Base-by-base conservation (phyloP, 30 jellyfish, hydroid and myxozoan genomes). In the Calvadosia cruxmelitensis region DNA sequence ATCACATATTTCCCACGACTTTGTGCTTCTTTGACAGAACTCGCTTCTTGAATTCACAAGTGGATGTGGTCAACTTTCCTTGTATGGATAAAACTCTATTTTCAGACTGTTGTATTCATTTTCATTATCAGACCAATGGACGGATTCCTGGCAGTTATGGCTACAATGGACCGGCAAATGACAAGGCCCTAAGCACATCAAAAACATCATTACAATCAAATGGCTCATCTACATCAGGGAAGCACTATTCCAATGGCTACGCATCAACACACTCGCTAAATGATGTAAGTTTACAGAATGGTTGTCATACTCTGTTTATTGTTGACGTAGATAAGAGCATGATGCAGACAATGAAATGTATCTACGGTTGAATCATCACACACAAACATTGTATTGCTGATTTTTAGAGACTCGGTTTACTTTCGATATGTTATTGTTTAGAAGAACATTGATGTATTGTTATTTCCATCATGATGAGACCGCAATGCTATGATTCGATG, bases 241-340 rank as follows among this genome's bases (percentile, higher is more conserved):
- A 80, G 68, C 25, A 69, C 32, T 83, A 71, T 26, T 13, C 67
- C 49, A 85, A 89, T 78, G 98, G 98, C 3, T 89, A 74, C 69
- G 80, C 93, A 0, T 81, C 95, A 0, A 70, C 93, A 3, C 84
- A 70, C 23, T 72, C 95, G 1, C 65, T 81, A 3, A 78, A 93
- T 15, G 94, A 76, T 86, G 98, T 89, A 48, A 71, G 67, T 36
- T 5, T 33, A 67, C 24, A 75, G 27, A 10, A 27, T 62, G 28
- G 7, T 7, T 52, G n/a, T n/a, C n/a, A n/a, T n/a, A n/a, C n/a
- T n/a, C n/a, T n/a, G n/a, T n/a, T n/a, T n/a, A n/a, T n/a, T n/a
- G n/a, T n/a, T n/a, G n/a, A n/a, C n/a, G n/a, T n/a, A n/a, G n/a
- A n/a, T n/a, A n/a, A n/a, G n/a, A n/a, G n/a, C n/a, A n/a, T n/a